Evolutionary conservation across 2,888 invertebrate species (phyloP), one percentile per base, ranked within the genome.

Genomic region (Acrocera orbiculus): DNA sequence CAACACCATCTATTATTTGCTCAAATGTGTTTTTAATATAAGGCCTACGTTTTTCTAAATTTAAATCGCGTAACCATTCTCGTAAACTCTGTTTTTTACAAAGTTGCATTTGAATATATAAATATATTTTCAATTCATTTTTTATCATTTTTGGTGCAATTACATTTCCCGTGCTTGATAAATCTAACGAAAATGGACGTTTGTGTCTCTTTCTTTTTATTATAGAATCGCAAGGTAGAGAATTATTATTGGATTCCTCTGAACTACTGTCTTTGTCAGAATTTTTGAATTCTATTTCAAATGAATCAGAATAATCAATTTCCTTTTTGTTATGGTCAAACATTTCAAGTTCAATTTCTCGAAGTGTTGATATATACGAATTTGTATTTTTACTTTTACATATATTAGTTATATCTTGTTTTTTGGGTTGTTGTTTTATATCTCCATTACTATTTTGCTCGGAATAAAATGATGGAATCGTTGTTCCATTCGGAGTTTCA

Each of bases 21-120:
- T 73, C 69, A 61, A 92, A 92, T 39, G 87, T 73, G 22, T 67
- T 62, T 34, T 76, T 64, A 32, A 78, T 67, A 46, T 62, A 56
- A 2, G 64, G 52, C 3, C 56, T 49, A 20, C 76, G 57, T 0
- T 51, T 50, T 1, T 63, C 58, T 13, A 54, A 56, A 1, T 62
- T 53, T 47, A 76, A 71, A 13, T 66, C 63, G 32, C 67, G 62
- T 23, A 96, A 64, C 96, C 95, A 96, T 49, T 93, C 89, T 49
- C 82, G 78, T 24, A 98, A 64, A 42, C 86, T 92, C 48, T 86
- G 78, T 48, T 77, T 73, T 34, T 74, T 73, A 50, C 95, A 96
- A 40, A 96, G 62, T 60, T 96, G 92, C 95, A 96, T 96, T 64
- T 96, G 95, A 54, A 96, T 96, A 55, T 89, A 95, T 11, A 96